These are phyloP conservation scores for Abscondita cerata DNA, from an alignment of 2,888 invertebrate genomes.

Conservation along the genomic window DNA sequence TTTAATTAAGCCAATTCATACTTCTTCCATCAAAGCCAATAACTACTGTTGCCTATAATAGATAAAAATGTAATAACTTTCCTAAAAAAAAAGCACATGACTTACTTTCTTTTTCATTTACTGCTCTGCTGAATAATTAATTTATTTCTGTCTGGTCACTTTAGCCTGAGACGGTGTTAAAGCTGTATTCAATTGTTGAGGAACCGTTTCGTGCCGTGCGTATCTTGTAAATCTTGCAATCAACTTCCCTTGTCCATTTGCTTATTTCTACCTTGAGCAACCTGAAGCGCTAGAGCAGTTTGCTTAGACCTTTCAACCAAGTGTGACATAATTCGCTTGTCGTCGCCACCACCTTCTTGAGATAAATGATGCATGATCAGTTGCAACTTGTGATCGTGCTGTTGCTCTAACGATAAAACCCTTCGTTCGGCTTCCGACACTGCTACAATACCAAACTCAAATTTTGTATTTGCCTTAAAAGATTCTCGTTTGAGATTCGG, in stretches of 20 bases:
- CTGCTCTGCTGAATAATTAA: constrained; percentile 78
- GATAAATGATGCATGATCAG: constrained; percentile 61
- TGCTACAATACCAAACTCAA: constrained; percentile 73
- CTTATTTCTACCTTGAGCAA: constrained; percentile 48
- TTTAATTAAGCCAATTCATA: too few relatives aligned
- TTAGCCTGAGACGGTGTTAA: constrained; percentile 73
- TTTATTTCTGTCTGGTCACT: constrained; percentile 84
- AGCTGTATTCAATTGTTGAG: constrained; percentile 69
- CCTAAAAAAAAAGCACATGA: too few relatives aligned
- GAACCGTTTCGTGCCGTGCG: constrained; percentile 55
- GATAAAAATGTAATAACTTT: too few relatives aligned
- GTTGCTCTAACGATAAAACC: constrained; percentile 66
- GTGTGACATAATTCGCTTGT: constrained; percentile 43
- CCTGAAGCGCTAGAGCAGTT: constrained; percentile 46
- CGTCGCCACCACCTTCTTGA: constrained; percentile 46
- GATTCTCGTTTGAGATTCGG: constrained; percentile 75
- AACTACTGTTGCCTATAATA: too few relatives aligned
- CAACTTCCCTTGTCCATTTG: constrained; percentile 61
- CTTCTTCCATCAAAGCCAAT: too few relatives aligned
- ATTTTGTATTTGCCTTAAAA: constrained; percentile 72
- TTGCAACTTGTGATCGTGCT: constrained; percentile 70
- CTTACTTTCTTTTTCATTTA: constrained; percentile 31
- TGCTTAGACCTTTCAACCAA: constrained; percentile 46
- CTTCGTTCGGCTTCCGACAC: constrained; percentile 69
- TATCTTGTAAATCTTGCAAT: constrained; percentile 63